These are phyloP conservation scores for Bradypodion ventrale DNA, from an alignment of 2,797 vertebrate genomes.

Conservation along the genomic window DNA sequence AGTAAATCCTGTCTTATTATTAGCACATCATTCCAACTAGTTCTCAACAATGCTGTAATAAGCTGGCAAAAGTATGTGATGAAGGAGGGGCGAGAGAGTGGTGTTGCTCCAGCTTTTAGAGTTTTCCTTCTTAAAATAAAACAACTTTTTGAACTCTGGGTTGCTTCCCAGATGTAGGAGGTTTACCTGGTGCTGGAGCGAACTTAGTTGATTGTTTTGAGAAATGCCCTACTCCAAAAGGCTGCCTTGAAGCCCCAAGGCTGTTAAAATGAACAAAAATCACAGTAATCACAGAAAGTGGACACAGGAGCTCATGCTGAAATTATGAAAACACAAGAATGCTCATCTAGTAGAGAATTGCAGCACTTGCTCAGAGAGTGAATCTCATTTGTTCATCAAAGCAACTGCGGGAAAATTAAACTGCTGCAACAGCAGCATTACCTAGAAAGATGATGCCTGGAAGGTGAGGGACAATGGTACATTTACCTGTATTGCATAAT, in stretches of 20 bases:
- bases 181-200: background rate
- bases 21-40: background rate
- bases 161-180: background rate
- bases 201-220: background rate
- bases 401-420: slow-evolving; percentile 11
- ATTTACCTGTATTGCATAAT: background rate
- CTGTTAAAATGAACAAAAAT: background rate
- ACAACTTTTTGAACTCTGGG: background rate
- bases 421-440: background rate
- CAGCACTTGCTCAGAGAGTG: background rate
- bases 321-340: background rate
- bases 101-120: background rate
- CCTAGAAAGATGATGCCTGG: slow-evolving; percentile 9
- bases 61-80: background rate
- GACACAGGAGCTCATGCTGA: background rate
- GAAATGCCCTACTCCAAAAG: background rate
- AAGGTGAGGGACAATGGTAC: background rate
- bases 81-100: background rate
- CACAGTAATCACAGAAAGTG: background rate
- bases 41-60: background rate
- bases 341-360: background rate
- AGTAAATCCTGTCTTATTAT: background rate
- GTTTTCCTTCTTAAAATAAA: background rate
- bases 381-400: slow-evolving; percentile 5
- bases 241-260: background rate